A percentile compares a stretch with the other conserved stretches of the same genome.
Conservation (phyloP, 1,140 invertebrate genomes). For the Solenopsis invicta region DNA sequence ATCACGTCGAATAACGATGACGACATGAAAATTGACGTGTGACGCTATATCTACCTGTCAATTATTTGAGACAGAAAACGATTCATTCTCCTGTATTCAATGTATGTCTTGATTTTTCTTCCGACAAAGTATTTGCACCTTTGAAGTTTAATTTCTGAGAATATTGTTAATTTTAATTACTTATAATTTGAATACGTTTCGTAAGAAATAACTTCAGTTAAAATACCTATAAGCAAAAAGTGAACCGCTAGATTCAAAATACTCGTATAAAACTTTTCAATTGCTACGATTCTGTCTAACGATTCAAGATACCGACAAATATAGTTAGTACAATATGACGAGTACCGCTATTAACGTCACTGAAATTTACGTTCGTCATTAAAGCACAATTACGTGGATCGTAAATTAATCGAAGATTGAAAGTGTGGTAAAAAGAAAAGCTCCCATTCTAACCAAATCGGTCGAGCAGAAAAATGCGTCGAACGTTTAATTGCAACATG, state of each 20-base stretch:
- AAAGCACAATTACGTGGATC: conserved; percentile 6
- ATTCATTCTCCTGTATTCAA: background rate
- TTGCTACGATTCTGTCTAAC: background rate
- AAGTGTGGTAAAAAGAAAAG: conserved; percentile 42
- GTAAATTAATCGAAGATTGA: conserved; percentile 22
- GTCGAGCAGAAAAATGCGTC: background rate
- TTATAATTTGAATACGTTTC: background rate
- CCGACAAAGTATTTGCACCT: background rate
- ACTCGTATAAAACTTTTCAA: background rate
- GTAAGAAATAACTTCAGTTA: background rate
- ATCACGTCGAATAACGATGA: background rate
- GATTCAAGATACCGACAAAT: conserved; percentile 22
- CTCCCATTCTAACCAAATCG: conserved; percentile 1
- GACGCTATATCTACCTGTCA: background rate
- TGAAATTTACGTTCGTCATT: conserved; percentile 28
- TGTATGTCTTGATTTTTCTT: background rate
- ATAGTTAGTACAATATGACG: conserved; percentile 17
- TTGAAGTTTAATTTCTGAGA: background rate
- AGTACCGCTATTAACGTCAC: conserved; percentile 1
- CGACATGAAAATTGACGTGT: background rate
- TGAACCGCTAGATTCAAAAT: background rate
- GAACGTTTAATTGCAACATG: conserved; percentile 22
- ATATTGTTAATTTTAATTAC: background rate
- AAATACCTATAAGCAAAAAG: background rate
- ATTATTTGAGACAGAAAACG: background rate